Percentiles rank a stretch among this genome's conserved stretches.
These are phyloP conservation scores for Cremastinae sp. DNA, from an alignment of 2,888 invertebrate genomes.

Conservation along the genomic window DNA sequence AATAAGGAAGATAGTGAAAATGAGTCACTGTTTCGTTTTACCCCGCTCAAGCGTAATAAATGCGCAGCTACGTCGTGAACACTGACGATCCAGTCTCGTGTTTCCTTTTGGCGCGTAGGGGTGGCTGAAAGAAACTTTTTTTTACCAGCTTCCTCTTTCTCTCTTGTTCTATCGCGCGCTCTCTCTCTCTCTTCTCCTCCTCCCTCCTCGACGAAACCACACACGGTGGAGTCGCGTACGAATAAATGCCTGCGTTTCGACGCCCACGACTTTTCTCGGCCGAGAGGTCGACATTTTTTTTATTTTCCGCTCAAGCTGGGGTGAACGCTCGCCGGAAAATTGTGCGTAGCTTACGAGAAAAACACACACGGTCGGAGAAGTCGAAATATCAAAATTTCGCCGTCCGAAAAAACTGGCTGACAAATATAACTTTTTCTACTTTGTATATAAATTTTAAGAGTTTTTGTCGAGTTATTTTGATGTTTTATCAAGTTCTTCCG, in stretches of 20 bases:
- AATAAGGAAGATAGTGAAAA: conserved; percentile 1
- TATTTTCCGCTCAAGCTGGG: neutral
- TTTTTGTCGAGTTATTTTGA: no score
- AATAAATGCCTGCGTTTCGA: conserved; percentile 42
- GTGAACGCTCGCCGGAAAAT: neutral
- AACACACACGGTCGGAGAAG: no score
- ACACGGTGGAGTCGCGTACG: conserved; percentile 35
- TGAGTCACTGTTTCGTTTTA: conserved; percentile 27
- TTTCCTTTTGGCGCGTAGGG: conserved; percentile 42
- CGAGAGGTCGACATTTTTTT: conserved; percentile 14
- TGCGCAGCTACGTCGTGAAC: conserved; percentile 30
- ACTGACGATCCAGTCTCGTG: conserved; percentile 37
- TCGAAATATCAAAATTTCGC: no score
- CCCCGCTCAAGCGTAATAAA: conserved; percentile 10
- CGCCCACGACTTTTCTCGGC: conserved; percentile 28
- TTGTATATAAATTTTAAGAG: no score
- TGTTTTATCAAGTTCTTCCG: no score
- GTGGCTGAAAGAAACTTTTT: conserved; percentile 50
- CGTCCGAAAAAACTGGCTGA: no score
- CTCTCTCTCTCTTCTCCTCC: neutral
- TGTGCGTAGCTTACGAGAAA: no score
- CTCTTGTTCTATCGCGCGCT: neutral
- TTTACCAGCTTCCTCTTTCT: neutral
- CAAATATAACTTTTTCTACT: no score
- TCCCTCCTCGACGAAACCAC: conserved; percentile 34